Evolutionary conservation across 1,140 invertebrate genomes (phyloP).

Genomic region (Solenopsis invicta): DNA sequence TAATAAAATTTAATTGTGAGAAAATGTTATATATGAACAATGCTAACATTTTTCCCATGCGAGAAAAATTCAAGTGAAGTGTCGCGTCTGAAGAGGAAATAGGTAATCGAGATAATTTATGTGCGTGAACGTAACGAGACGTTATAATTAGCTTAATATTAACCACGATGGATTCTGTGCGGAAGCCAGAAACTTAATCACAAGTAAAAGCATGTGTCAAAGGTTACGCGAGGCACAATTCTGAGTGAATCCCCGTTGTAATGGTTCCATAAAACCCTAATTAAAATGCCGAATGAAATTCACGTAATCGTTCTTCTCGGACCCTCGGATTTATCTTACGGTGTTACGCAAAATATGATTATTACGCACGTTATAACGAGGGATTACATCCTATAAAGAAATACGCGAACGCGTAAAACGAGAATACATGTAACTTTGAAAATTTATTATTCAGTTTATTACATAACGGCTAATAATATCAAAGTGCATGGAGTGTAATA

Average conservation of each 20-base stretch:
- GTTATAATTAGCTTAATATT: slow-evolving; percentile 41
- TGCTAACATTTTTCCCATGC: not conserved
- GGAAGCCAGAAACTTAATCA: slow-evolving; percentile 18
- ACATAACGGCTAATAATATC: not conserved
- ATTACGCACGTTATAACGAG: not conserved
- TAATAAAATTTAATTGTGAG: slow-evolving; percentile 10
- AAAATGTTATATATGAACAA: not conserved
- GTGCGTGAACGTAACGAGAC: not conserved
- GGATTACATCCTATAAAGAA: not conserved
- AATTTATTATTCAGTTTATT: not conserved
- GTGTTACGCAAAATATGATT: not conserved
- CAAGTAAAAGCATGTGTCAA: slow-evolving; percentile 9
- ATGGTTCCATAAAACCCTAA: not conserved
- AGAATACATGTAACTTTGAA: not conserved
- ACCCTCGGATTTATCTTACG: not conserved
- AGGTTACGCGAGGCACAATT: slow-evolving; percentile 24
- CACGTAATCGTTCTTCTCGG: slow-evolving; percentile 14
- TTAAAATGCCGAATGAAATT: slow-evolving; percentile 30
- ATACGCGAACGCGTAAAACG: not conserved
- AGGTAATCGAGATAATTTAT: slow-evolving; percentile 6
- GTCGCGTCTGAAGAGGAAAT: not conserved
- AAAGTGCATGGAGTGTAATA: not conserved
- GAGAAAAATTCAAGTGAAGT: not conserved
- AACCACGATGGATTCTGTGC: not conserved
- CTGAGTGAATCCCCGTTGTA: not conserved